Percentiles rank a stretch among this genome's conserved stretches.
phyloP scores from a whole-genome alignment of 2,113 vertebrate genomes.

The Galeopterus variegatus region DNA sequence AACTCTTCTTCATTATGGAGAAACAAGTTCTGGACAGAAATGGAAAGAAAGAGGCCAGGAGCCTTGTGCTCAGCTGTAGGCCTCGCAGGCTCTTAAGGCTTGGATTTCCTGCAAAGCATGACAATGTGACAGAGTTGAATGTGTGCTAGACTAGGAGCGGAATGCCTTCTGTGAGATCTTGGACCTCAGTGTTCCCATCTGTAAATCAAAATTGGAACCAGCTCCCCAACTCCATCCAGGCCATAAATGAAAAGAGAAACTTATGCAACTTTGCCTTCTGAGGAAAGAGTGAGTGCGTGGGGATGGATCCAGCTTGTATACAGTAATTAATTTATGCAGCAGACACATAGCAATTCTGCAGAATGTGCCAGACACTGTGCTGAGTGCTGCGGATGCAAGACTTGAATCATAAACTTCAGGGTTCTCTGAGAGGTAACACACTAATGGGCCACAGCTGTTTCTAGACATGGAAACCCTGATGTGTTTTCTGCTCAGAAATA shows the following conservation, averaged over 20 bases:
- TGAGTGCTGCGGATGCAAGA: background rate
- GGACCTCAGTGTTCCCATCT: constrained; percentile 74
- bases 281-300: constrained; percentile 13
- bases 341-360: background rate
- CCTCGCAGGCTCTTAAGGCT: background rate
- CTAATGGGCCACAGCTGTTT: background rate
- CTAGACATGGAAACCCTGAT: background rate
- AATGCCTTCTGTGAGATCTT: constrained; percentile 68
- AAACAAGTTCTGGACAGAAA: constrained; percentile 41
- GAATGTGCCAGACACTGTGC: background rate
- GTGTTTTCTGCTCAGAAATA: background rate
- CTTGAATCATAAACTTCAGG: constrained; percentile 29
- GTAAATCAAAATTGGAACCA: constrained; percentile 71
- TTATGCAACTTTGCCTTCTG: constrained; percentile 51
- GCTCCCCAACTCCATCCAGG: background rate
- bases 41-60: constrained; percentile 51
- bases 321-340: constrained; percentile 58
- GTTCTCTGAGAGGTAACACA: background rate
- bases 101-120: constrained; percentile 18
- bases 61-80: constrained; percentile 10
- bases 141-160: constrained; percentile 56
- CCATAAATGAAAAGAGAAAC: constrained; percentile 69
- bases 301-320: constrained; percentile 36
- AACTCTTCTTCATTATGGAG: constrained; percentile 15
- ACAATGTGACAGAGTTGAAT: constrained; percentile 12